Conservation (phyloP, 2,113 vertebrate genomes). For the Chiloscyllium plagiosum region DNA sequence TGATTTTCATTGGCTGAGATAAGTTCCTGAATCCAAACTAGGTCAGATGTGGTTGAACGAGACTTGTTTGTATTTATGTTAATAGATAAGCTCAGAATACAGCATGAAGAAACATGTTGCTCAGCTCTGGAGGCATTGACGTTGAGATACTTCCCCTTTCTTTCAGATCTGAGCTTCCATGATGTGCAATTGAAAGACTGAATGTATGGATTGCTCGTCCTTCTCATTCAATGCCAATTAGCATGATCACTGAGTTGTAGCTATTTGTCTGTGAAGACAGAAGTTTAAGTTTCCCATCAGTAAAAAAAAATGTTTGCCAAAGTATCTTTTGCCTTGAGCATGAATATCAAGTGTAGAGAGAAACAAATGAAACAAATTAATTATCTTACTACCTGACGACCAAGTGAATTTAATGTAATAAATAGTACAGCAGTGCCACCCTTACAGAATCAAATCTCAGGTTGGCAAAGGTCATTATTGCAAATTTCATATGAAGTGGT, state of each 20-base stretch:
- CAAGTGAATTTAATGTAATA: neutral
- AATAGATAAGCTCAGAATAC: no score
- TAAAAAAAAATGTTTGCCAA: neutral
- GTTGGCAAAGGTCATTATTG: neutral
- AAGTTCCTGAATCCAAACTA: neutral
- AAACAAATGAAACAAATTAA: neutral
- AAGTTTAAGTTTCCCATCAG: neutral
- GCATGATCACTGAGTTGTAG: neutral
- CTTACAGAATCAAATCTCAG: neutral
- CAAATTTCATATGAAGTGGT: neutral
- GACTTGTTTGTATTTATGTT: no score
- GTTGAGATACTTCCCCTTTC: no score
- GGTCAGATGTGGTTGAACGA: neutral
- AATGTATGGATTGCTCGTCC: neutral
- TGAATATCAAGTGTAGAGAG: neutral
- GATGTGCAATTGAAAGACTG: neutral
- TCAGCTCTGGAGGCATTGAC: no score
- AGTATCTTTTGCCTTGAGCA: neutral
- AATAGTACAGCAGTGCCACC: neutral
- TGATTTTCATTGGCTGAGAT: neutral
- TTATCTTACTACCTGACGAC: neutral
- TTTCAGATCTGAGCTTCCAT: neutral
- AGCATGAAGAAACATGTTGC: no score
- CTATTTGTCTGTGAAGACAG: neutral
- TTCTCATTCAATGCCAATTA: neutral